Base-by-base conservation (phyloP, 2,888 invertebrate genomes). In the Idaea biselata region DNA sequence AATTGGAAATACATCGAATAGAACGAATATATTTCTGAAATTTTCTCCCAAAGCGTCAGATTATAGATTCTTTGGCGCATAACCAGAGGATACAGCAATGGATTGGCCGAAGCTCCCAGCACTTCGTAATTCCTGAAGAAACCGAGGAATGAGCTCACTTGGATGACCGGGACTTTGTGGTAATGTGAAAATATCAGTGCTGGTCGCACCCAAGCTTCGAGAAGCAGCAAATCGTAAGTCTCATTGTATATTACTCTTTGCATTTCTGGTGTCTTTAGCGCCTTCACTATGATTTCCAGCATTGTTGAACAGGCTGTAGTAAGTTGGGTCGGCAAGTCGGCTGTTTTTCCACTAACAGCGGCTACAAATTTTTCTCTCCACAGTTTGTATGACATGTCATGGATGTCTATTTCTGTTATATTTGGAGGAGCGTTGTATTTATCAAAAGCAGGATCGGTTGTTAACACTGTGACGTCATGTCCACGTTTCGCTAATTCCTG, bases 381-480 rank as follows among this genome's bases (percentile, higher is more conserved):
- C 3, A 70, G 44, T 16, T 76, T 68, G 59, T 91, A 88, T 0
- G 87, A 83, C 14, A 78, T 18, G 18, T 83, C 76, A 14, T 81
- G 81, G 0, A 84, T 67, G 64, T 84, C 81, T 0, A 87, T 83
- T 74, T 86, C 81, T n/a, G 77, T 84, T 0, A 84, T 61, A 63
- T 85, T 86, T 2, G 67, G 60, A 1, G 87, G 73, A 0, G 75
- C 67, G 11, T 73, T 61, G 58, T 90, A 84, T 25, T 86, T 83
- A 1, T 59, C 17, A 25, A 70, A 74, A 0, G 63, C 72, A 0
- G 87, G 86, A 63, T 86, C 66, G 3, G 89, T 60, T 0, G 90
- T 86, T 1, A 87, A 62, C 0, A 88, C 73, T 0, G 80, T 78
- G 0, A 91, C 64, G 59, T 89, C 77, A 66, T 93, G 91, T 1